Base-by-base conservation (phyloP, 2,888 invertebrate species). In the Melanophora roralis region DNA sequence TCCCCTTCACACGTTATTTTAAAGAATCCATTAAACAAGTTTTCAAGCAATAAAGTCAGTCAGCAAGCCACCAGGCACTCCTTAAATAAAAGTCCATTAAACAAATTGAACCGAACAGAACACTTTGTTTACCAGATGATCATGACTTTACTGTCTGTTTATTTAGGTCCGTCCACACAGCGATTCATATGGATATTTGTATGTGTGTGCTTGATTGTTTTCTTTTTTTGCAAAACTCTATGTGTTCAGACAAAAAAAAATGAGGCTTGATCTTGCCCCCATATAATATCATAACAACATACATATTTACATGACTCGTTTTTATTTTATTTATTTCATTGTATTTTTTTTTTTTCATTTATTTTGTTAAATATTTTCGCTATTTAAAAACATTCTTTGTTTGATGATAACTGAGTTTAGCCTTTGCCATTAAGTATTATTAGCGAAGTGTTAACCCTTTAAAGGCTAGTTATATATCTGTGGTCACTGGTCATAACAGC, bases 221-320 rank as follows among this genome's bases (percentile, higher is more conserved):
- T 57, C 38, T 19, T 47, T 38, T 16, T 49, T 67, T 27, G 27
- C 6, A 23, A 73, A 73, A 73, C 57, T 73, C 57, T 73, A 38
- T 40, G 47, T 55, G 45, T 73, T 65, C 65, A 65, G 47, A 57
- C 49, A 57, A 67, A 32, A 64, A 45, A 57, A 73, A 55, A 57
- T n/a, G n/a, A 40, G 47, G 69, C 69, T 76, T 76, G 76, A 76
- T 76, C 76, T 76, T 76, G 69, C 76, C 76, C 76, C 76, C 55
- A 74, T 76, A 76, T 69, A 74, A 67, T 51, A 67, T 67, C 62
- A 53, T 53, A 53, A 62, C 43, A 60, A 60, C 60, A 43, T 60
- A 65, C 14, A 65, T 65, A 27, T 59, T 67, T 67, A 67, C 43
- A 40, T 74, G 74, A 51, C 57, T 40, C 51, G 43, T 67, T 43